These are phyloP conservation scores for Mactromeris polynyma DNA, from an alignment of 2,888 invertebrate species.

Conservation along the genomic window DNA sequence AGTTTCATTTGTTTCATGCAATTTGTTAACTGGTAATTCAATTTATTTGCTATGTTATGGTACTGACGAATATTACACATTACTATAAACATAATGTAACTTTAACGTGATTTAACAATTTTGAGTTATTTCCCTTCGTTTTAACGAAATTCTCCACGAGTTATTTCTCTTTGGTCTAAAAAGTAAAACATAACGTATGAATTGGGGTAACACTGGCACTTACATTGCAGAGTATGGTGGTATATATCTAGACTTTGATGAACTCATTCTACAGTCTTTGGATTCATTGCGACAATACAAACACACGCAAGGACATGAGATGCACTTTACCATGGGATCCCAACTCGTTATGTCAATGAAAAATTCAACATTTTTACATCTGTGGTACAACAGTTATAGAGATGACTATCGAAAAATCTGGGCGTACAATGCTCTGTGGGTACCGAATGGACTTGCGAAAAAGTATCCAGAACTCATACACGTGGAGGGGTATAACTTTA, in stretches of 20 bases:
- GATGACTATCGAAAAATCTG: slow-evolving; percentile 53
- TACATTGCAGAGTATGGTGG: slow-evolving; percentile 60
- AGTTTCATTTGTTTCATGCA: no score
- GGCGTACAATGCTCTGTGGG: slow-evolving; percentile 60
- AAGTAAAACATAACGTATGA: no score
- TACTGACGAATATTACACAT: no score
- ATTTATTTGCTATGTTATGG: no score
- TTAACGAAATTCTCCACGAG: no score
- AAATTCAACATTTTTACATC: slow-evolving; percentile 57
- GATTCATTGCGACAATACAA: slow-evolving; percentile 49
- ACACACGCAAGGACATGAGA: slow-evolving; percentile 58
- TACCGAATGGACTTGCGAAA: slow-evolving; percentile 50
- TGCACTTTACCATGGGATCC: slow-evolving; percentile 53
- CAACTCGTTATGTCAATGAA: slow-evolving; percentile 63
- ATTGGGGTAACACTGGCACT: no score
- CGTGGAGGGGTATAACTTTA: slow-evolving; percentile 66
- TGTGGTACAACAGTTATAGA: slow-evolving; percentile 58
- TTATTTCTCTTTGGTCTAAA: no score
- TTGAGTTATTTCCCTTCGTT: no score
- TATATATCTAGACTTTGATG: slow-evolving; percentile 65
- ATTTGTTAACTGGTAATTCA: no score
- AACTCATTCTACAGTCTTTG: slow-evolving; percentile 53
- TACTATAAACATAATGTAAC: no score
- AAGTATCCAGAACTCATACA: slow-evolving; percentile 60
- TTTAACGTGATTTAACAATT: no score